Percentiles rank a stretch among this genome's conserved stretches.
Evolutionary conservation across 2,797 vertebrate species (phyloP).

Genomic region (Xerus rutilus): DNA sequence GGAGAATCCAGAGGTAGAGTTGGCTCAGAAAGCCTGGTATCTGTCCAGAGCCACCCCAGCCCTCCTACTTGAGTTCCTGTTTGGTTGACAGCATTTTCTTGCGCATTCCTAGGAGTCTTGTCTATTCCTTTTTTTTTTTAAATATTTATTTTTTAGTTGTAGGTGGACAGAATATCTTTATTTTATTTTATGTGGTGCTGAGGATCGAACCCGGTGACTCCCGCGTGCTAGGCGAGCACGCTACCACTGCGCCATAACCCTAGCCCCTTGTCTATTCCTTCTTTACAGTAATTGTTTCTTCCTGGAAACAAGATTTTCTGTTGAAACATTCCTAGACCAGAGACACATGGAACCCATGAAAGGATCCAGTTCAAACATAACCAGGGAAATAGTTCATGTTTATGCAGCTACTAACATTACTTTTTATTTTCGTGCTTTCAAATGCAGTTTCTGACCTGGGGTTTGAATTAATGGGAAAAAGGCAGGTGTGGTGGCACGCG

Average conservation of each 20-base stretch:
- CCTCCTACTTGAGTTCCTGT: neutral
- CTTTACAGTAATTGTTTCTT: conserved; percentile 22
- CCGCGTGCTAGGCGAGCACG: too few species aligned
- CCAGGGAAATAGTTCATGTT: neutral
- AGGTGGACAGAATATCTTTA: too few species aligned
- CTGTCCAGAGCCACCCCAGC: neutral
- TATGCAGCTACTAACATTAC: neutral
- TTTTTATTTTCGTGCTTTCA: neutral
- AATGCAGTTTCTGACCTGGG: neutral
- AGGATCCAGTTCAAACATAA: neutral
- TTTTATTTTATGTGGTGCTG: too few species aligned
- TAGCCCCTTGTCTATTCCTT: neutral
- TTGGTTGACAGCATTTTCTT: neutral
- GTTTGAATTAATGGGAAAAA: neutral
- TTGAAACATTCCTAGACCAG: neutral
- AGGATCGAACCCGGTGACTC: too few species aligned
- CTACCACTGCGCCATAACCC: too few species aligned
- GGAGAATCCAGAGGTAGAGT: neutral
- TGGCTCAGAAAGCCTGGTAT: neutral
- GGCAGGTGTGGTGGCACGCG: neutral
- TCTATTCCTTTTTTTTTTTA: neutral
- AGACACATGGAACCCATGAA: neutral
- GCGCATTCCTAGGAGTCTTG: neutral
- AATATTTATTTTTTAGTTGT: too few species aligned
- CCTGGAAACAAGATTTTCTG: neutral